Base-by-base conservation (phyloP, 2,797 vertebrate genomes). In the Scarus forsteni region DNA sequence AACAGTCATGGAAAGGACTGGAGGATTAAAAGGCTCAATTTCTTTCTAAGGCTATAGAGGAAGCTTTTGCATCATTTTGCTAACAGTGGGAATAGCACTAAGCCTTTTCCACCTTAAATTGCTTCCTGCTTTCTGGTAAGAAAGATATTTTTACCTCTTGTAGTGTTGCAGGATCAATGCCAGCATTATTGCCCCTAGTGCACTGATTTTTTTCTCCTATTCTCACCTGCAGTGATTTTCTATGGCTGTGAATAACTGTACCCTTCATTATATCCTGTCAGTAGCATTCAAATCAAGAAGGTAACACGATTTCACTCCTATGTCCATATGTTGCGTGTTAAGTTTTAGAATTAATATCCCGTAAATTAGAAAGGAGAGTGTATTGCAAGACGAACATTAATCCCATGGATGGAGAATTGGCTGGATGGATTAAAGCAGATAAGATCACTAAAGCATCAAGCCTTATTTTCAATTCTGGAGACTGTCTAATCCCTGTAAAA, bases 401-500 rank as follows among this genome's bases (percentile, higher is more conserved):
- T 85, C 75, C 52, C 8, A 16, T 27, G 73, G 59, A 67, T 72
- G 40, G 49, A 74, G 86, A 80, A 74, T 72, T 77, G 58, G 14
- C 51, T 58, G 60, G 63, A 65, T 74, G 79, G 79, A 85, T 83
- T 49, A 75, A 77, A 54, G 52, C 50, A 70, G 81, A 85, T 82
- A 75, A 84, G 55, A 85, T 76, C 68, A 39, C 68, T 49, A 34
- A 69, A 77, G 74, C 45, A 70, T 27, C 49, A 84, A 73, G 76
- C 77, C 68, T 85, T 66, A 85, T 84, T 79, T 80, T 70, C 65
- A 75, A 73, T 84, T 62, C 75, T 13, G 58, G 80, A 85, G 87
- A 88, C 54, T 10, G 57, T 79, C 82, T 92, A 92, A 92, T 91
- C 87, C 84, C 70, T 85, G 86, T 89, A 84, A 88, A 91, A 92